Conservation (phyloP, 2,888 invertebrate species). For the Dryococelus australis region DNA sequence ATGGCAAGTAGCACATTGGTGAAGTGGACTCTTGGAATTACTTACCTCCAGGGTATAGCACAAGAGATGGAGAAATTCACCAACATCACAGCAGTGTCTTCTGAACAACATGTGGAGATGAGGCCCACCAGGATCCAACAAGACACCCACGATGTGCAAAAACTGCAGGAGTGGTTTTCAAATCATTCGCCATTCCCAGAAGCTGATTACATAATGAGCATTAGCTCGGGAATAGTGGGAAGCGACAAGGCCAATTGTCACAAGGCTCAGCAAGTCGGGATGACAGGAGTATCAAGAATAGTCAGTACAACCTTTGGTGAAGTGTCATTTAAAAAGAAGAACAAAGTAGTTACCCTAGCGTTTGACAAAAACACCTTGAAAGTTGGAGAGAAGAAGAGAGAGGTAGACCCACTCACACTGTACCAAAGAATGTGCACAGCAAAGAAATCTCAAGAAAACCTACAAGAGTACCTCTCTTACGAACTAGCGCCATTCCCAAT, state of each 20-base stretch:
- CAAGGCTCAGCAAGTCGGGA: neutral
- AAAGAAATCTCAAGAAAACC: no score
- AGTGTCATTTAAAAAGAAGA: neutral
- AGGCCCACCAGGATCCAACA: neutral
- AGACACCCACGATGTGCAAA: no score
- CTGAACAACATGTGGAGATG: neutral
- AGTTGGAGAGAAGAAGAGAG: no score
- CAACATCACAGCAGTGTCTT: neutral
- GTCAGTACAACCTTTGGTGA: neutral
- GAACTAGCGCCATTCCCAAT: constrained; percentile 32
- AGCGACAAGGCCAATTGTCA: neutral
- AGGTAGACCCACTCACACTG: no score
- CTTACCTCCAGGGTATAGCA: neutral
- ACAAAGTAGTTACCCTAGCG: neutral
- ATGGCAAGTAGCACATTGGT: neutral
- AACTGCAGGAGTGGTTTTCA: constrained; percentile 5
- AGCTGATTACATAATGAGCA: neutral
- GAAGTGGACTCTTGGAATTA: constrained; percentile 1
- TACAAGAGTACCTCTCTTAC: neutral
- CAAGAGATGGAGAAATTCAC: neutral
- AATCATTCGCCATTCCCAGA: neutral
- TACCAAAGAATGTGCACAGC: no score
- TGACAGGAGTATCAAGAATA: neutral
- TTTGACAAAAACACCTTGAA: neutral
- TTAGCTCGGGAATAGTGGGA: neutral